A percentile compares a stretch with the other conserved stretches of the same genome.
phyloP scores from a whole-genome alignment of 2,113 vertebrate genomes.

The Crotalus horridus region DNA sequence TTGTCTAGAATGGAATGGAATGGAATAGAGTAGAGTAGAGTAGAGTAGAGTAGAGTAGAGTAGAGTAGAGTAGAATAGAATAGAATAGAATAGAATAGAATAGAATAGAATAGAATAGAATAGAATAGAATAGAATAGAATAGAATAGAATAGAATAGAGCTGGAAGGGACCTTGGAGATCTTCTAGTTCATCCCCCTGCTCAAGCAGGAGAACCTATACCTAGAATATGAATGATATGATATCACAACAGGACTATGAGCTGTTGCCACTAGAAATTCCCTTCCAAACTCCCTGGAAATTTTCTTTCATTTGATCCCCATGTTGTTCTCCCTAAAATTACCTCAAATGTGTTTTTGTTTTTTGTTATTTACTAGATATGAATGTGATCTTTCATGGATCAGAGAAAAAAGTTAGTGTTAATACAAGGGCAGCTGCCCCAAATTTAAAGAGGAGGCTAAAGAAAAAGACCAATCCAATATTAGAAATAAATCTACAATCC shows the following conservation, averaged over 20 bases:
- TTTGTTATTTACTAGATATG: background rate
- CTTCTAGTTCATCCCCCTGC: too few species aligned
- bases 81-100: too few species aligned
- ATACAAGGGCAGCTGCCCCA: background rate
- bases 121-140: too few species aligned
- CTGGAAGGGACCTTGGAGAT: too few species aligned
- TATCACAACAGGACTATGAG: background rate
- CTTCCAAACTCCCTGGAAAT: background rate
- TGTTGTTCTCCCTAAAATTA: background rate
- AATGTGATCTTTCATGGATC: background rate
- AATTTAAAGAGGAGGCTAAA: background rate
- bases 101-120: too few species aligned
- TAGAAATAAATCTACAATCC: background rate
- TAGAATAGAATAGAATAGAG: too few species aligned
- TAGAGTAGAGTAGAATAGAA: too few species aligned
- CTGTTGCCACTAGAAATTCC: background rate
- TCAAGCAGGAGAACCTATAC: too few species aligned
- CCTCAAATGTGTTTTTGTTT: background rate
- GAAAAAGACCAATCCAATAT: background rate
- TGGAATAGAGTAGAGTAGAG: too few species aligned
- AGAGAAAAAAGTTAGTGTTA: background rate
- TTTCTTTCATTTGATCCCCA: background rate
- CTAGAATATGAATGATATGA: background rate
- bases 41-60: too few species aligned
- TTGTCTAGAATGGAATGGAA: background rate